Conservation (phyloP, 2,888 invertebrate genomes). For the Yponomeuta cagnagella region DNA sequence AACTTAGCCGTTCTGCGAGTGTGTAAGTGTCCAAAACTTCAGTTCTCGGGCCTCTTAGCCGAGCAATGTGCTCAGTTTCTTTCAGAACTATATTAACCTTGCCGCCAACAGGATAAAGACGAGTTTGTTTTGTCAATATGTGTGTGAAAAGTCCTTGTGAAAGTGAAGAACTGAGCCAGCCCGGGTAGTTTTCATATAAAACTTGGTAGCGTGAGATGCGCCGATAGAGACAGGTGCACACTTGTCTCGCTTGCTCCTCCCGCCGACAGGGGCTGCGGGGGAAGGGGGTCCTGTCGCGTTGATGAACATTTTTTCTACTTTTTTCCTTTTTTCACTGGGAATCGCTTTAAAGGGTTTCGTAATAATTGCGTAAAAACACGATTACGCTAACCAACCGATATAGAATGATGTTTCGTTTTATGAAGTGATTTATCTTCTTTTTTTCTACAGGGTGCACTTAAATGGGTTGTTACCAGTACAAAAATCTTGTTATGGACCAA, state of each 20-base stretch:
- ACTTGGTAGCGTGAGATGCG: conserved; percentile 70
- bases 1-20: conserved; percentile 59
- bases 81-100: conserved; percentile 25
- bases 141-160: conserved; percentile 32
- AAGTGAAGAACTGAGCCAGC: conserved; percentile 35
- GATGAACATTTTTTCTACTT: conserved; percentile 72
- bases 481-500: too few relatives aligned
- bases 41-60: conserved; percentile 26
- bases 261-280: conserved; percentile 57
- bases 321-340: conserved; percentile 72
- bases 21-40: conserved; percentile 61
- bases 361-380: conserved; percentile 64
- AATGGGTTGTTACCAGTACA: background rate
- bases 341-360: conserved; percentile 75
- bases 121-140: background rate
- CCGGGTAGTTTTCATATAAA: conserved; percentile 74
- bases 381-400: conserved; percentile 62
- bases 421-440: background rate
- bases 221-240: conserved; percentile 38
- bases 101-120: conserved; percentile 11
- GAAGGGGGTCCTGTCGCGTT: conserved; percentile 68
- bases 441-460: background rate
- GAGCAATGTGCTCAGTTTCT: conserved; percentile 22
- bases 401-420: background rate
- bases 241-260: conserved; percentile 52